Evolutionary conservation across 2,888 invertebrate species (phyloP).

Genomic region (Calameuta pallipes): DNA sequence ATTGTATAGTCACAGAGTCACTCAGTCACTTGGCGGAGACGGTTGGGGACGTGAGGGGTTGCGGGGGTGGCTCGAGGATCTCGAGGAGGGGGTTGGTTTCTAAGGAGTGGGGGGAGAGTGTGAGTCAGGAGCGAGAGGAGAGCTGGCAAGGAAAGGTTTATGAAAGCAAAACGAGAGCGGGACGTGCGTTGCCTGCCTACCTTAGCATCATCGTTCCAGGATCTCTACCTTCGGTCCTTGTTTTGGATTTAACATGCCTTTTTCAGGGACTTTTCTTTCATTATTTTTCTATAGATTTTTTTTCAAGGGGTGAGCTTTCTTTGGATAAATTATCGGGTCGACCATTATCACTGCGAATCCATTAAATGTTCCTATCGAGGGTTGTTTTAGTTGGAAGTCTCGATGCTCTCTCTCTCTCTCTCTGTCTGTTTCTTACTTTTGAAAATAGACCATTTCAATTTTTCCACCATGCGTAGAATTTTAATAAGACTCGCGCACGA

Average conservation of each 20-base stretch:
- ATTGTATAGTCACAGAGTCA: slow-evolving; percentile 39
- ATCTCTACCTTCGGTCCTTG: slow-evolving; percentile 32
- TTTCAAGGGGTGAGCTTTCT: too few relatives aligned
- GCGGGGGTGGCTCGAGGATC: slow-evolving; percentile 18
- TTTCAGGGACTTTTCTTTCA: slow-evolving; percentile 20
- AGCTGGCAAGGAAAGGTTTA: slow-evolving; percentile 46
- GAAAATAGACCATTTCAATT: too few relatives aligned
- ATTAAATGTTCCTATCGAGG: too few relatives aligned
- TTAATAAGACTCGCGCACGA: too few relatives aligned
- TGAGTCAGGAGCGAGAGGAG: slow-evolving; percentile 30
- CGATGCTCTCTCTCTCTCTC: too few relatives aligned
- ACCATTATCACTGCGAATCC: too few relatives aligned
- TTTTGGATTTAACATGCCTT: slow-evolving; percentile 33
- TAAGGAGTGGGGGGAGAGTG: slow-evolving; percentile 13
- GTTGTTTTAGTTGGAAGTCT: too few relatives aligned
- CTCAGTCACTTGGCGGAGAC: slow-evolving; percentile 34
- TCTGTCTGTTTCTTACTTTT: too few relatives aligned
- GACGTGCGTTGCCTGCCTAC: slow-evolving; percentile 53
- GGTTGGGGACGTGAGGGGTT: slow-evolving; percentile 15
- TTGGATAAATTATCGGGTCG: too few relatives aligned
- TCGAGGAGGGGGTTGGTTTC: slow-evolving; percentile 7
- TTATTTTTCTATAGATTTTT: neutral
- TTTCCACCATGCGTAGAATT: too few relatives aligned
- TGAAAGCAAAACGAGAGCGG: slow-evolving; percentile 55
- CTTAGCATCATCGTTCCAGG: slow-evolving; percentile 22